Base-by-base conservation (phyloP, 2,888 invertebrate species). In the Danaus chrysippus region DNA sequence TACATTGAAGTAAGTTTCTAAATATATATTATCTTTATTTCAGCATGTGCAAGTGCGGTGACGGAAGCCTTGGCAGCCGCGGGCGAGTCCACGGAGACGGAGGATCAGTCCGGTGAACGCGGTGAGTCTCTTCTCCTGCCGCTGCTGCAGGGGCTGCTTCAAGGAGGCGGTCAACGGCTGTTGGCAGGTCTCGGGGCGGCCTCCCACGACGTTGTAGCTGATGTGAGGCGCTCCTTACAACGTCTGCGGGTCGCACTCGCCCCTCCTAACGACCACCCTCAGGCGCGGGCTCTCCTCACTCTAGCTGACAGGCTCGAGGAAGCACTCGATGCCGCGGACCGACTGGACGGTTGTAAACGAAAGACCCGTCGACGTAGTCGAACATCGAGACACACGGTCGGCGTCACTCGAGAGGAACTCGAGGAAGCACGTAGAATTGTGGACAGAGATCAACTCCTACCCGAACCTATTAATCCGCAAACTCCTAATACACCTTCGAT, bases 351-450 rank as follows among this genome's bases (percentile, higher is more conserved):
- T 65, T 84, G 84, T 74, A 80, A 79, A 63, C 81, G 89, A 60
- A 82, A 81, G 9, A 81, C 91, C 2, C 87, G 93, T 34, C 92
- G 93, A 65, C 92, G 93, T 61, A 92, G 92, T 68, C 92, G 95
- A 42, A 93, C 93, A 66, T 93, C 93, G 55, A 87, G 97, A 0
- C 96, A 97, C 81, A 97, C 97, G 0, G 95, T 97, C 19, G 96
- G 96, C 55, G 96, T 97, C 15, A 96, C 95, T 46, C 92, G 93
- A 54, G 96, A 96, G 77, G 97, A 97, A 75, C 83, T 97, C 34
- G 95, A 94, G 2, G 93, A 94, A 72, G 97, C 97, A 0, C 91
- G 96, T 54, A 93, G 94, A 62, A 92, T 95, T 75, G 93, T 96
- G 70, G 95, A 96, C 80, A 74, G 81, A 9, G 84, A 82, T 63